Evolutionary conservation across 2,113 vertebrate species (phyloP), one percentile per base, ranked within the genome.

Genomic region (Arvicanthis niloticus): DNA sequence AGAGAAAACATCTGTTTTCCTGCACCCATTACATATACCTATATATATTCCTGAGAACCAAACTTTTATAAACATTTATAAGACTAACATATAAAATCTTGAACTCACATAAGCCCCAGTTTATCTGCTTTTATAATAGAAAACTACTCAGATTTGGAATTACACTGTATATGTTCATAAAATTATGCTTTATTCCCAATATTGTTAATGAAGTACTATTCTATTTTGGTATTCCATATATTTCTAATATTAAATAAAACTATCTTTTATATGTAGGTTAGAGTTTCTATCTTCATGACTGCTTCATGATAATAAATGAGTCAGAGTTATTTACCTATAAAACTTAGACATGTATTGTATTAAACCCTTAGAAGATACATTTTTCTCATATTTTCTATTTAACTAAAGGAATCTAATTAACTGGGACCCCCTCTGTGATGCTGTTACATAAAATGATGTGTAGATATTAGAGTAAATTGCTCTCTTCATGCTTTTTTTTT

Each of bases 381-480:
- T 94, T 94, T 90, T 94, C 96, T 97, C 51, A 70, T 76, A 1
- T 98, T 98, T 98, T 56, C 91, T 94, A 88, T 98, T 98, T 98
- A 98, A 98, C 94, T 97, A 97, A 98, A 91, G 93, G 96, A 96
- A 98, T 94, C 91, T 98, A 98, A 98, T 98, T 98, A 98, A 95
- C 93, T 80, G 72, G 65, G 91, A 89, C 97, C 94, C 93, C 96
- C 97, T 16, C 96, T 97, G 97, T 98, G 98, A 96, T 97, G 92
- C 95, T 95, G 97, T 97, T 98, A 85, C 91, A 91, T 91, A 93
- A 98, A 98, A 91, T 92, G 89, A 88, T 93, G 86, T 93, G 96
- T 97, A 78, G 97, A 97, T 97, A 98, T 98, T 98, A 98, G 97
- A 78, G 97, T 26, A 76, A 96, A 98, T 98, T 96, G 96, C 51